Evolutionary conservation across 2,113 vertebrate genomes (phyloP).

Genomic region (Genyomyrus donnyi): DNA sequence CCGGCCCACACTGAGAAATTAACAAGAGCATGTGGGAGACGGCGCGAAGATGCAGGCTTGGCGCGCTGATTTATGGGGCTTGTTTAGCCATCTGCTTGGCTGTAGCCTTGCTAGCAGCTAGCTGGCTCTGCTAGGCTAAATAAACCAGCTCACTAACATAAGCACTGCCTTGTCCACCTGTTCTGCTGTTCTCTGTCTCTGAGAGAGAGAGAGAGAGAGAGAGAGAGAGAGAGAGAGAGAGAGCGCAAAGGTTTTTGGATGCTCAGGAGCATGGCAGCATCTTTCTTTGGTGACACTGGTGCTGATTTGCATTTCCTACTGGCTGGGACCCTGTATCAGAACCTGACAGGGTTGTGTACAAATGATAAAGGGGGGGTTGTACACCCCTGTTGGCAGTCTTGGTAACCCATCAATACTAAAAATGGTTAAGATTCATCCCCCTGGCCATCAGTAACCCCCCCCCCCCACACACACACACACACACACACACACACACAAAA

Average conservation of each 20-base stretch:
- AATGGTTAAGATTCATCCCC: background rate
- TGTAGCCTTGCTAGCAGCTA: background rate
- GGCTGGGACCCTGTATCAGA: background rate
- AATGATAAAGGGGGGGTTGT: background rate
- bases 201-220: background rate
- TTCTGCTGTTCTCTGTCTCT: background rate
- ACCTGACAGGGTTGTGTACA: constrained; percentile 5
- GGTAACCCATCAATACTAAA: constrained; percentile 6
- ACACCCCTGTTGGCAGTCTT: background rate
- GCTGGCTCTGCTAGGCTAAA: background rate
- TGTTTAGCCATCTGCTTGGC: background rate
- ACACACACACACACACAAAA: background rate
- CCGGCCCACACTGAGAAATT: background rate
- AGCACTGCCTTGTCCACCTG: background rate
- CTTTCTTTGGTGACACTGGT: background rate
- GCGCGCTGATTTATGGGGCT: background rate
- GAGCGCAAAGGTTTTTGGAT: background rate
- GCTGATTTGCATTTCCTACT: background rate
- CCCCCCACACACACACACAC: background rate
- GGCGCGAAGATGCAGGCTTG: background rate
- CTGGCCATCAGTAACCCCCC: background rate
- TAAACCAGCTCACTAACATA: background rate
- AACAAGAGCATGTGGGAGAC: background rate
- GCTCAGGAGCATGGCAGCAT: background rate
- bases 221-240: background rate